These are phyloP conservation scores for Ophion ellenae DNA, from an alignment of 2,888 invertebrate genomes.

Conservation along the genomic window DNA sequence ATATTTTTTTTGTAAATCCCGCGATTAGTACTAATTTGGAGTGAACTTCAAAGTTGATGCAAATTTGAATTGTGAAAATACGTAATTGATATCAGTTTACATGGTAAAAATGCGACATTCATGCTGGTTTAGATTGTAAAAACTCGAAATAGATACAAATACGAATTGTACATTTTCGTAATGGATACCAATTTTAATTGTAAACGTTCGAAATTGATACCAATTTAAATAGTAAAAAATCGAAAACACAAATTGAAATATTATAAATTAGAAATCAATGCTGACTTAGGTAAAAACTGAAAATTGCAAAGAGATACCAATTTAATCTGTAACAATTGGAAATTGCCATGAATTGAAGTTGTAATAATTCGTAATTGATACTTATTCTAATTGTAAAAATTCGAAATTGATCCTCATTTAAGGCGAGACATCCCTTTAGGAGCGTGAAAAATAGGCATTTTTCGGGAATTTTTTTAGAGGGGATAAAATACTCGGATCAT, in stretches of 20 bases:
- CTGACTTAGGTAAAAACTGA: neutral
- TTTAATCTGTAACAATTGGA: neutral
- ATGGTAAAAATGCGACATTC: neutral
- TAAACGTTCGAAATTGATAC: neutral
- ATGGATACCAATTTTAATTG: neutral
- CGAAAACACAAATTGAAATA: neutral
- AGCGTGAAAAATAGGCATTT: too few species aligned
- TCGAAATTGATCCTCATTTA: too few species aligned
- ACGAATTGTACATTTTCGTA: neutral
- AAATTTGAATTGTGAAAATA: too few species aligned
- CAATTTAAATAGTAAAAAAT: neutral
- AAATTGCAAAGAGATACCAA: neutral
- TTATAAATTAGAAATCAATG: neutral
- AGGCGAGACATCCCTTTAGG: too few species aligned
- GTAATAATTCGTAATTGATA: neutral
- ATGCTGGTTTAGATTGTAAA: neutral
- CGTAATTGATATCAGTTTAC: neutral
- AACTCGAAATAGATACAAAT: neutral
- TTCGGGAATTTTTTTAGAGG: too few species aligned
- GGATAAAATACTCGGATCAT: too few species aligned
- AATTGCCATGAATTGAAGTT: neutral
- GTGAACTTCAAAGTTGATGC: too few species aligned
- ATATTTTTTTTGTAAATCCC: too few species aligned
- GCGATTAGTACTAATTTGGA: too few species aligned
- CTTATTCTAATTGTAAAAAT: too few species aligned